Evolutionary conservation across 2,797 vertebrate genomes (phyloP).

Genomic region (Rhinatrema bivittatum): DNA sequence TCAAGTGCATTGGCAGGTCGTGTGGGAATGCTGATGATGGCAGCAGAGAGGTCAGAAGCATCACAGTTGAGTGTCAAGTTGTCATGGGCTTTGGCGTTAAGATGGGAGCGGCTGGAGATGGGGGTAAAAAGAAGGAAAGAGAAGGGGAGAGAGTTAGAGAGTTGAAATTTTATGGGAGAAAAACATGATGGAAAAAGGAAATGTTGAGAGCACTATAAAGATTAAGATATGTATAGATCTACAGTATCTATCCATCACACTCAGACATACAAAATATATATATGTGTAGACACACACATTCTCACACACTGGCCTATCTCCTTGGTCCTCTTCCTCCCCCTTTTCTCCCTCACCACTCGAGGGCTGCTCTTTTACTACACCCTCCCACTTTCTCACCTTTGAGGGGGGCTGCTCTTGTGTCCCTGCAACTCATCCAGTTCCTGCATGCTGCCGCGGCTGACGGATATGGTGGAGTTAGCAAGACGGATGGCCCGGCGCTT

Average conservation of each 20-base stretch:
- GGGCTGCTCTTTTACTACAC: background rate
- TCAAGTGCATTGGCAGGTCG: conserved; percentile 81
- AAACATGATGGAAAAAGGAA: too few species aligned
- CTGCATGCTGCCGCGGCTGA: conserved; percentile 79
- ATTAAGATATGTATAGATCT: background rate
- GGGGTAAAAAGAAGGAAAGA: conserved; percentile 4
- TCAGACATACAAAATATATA: too few species aligned
- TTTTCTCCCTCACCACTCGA: background rate
- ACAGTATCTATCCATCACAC: too few species aligned
- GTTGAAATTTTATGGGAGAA: too few species aligned
- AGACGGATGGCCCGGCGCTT: conserved; percentile 75
- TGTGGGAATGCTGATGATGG: conserved; percentile 87
- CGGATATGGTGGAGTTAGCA: conserved; percentile 79
- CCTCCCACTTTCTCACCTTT: conserved; percentile 43
- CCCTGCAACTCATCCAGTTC: conserved; percentile 75
- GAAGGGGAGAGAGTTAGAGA: conserved; percentile 8
- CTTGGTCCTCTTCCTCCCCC: background rate
- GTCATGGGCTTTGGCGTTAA: conserved; percentile 71
- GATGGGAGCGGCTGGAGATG: conserved; percentile 69
- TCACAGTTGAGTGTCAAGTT: conserved; percentile 78
- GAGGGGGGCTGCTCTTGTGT: conserved; percentile 47
- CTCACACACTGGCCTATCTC: too few species aligned
- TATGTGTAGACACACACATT: too few species aligned
- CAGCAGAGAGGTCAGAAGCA: conserved; percentile 72
- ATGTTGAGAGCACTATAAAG: background rate